Evolutionary conservation across 2,888 invertebrate species (phyloP), one percentile per base, ranked within the genome.

Genomic region (Nomada ferruginata): DNA sequence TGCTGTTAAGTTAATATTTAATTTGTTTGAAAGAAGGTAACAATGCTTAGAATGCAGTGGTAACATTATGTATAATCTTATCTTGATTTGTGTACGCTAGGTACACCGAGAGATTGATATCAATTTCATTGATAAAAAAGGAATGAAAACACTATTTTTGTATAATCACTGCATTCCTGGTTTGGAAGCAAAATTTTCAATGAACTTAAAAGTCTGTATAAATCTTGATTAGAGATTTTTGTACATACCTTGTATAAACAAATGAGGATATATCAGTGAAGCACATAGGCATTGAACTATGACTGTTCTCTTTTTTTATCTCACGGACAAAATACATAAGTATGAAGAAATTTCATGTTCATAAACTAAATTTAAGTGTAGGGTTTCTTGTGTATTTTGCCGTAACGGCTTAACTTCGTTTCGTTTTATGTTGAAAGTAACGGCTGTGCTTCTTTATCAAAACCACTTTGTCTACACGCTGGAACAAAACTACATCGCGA

Each of bases 1-100:
- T 98, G 98, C 95, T 98, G 98, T 95, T 98, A 86, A 86, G 76
- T 79, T 44, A 77, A 57, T 71, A 47, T 66, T 82, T 74, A 60
- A 23, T 61, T 81, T 65, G 59, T 57, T 59, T 47, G 9, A 60
- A 18, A 69, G 61, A 59, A 20, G 36, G 13, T 29, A 70, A 66
- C 50, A 61, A 9, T 66, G 74, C 60, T 65, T 61, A 68, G 82
- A 87, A 83, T 87, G 87, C 84, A 88, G 85, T 78, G 78, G 73
- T 60, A 78, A 42, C 50, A 61, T 61, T 26, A 57, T 50, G 75
- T 69, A 64, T 18, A 57, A 20, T 26, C 52, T 53, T 66, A 44
- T 52, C 10, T 72, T 11, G 9, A 68, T 64, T 52, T 26, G 36
- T 47, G n/a, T 64, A 36, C 50, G 66, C 73, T 47, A 63, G 68